Evolutionary conservation across 2,797 vertebrate genomes (phyloP), one percentile per base, ranked within the genome.

Genomic region (Pseudochirops corinnae): DNA sequence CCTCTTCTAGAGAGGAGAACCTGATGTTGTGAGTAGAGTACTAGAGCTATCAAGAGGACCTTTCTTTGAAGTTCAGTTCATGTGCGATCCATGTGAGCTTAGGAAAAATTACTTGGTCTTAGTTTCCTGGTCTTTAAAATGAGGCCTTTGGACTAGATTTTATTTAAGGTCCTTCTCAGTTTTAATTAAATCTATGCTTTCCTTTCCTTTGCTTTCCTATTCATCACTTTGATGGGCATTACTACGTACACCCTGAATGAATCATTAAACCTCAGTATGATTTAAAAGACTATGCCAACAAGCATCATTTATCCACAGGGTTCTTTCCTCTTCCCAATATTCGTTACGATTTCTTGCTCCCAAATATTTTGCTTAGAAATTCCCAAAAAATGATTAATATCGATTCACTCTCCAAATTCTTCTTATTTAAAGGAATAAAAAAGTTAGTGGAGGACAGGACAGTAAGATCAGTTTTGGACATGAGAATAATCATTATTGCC

Each of bases 101-200:
- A 82, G 74, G 39, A 82, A 82, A 46, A 82, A 18, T 46, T 26
- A 46, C 9, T 82, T 82, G 39, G 21, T 9, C n/a, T 46, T 46
- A 39, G 74, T 46, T 82, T 82, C 74, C 21, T 26, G 46, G 74
- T 46, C 21, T 82, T 0, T 46, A 46, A 82, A 82, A 46, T 0
- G 1, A 46, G 9, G 21, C 39, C 74, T 82, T 46, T 46, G 39
- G n/a, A 24, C 6, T 24, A 74, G 16, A 39, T 24, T 26, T 21
- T 82, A 46, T 82, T 74, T 46, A 82, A 82, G 39, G 12, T 82
- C 21, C 0, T 9, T 82, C 46, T 82, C 39, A 82, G 4, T 82
- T 82, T 82, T 82, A 82, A 82, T 82, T 82, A 82, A 82, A 82
- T 26, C 39, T 82, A n/a, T 82, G 67, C n/a, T 46, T 82, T 82